Evolutionary conservation across 2,888 invertebrate species (phyloP).

Genomic region (Didymodactylos carnosus): DNA sequence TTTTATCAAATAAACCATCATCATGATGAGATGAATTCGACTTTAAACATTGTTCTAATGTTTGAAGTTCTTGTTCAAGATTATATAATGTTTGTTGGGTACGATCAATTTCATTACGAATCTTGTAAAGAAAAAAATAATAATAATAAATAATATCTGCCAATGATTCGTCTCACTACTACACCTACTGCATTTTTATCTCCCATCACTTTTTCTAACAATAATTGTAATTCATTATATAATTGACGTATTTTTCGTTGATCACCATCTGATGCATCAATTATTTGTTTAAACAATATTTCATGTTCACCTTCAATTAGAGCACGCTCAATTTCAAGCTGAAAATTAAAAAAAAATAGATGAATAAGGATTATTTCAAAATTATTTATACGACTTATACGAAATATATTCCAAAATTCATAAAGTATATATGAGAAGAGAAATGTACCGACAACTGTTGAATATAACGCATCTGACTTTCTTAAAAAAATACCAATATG

Average conservation of each 20-base stretch:
- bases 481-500: no score
- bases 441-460: no score
- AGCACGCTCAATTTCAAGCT: slow-evolving; percentile 13
- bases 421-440: no score
- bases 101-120: slow-evolving; percentile 6
- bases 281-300: slow-evolving; percentile 4
- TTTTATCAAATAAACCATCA: not conserved
- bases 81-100: slow-evolving; percentile 2
- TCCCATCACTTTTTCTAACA: not conserved
- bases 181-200: slow-evolving; percentile 7
- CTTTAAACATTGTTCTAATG: not conserved
- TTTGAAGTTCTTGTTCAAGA: slow-evolving; percentile 3
- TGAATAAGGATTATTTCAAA: no score
- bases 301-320: slow-evolving; percentile 12
- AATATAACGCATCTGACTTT: no score
- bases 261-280: not conserved
- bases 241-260: slow-evolving; percentile 5
- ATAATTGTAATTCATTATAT: slow-evolving; percentile 4
- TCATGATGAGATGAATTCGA: no score
- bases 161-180: not conserved
- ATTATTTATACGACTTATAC: no score
- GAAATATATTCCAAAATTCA: no score
- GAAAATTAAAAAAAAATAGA: not conserved
- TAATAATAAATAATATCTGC: not conserved
- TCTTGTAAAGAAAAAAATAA: not conserved